Evolutionary conservation across 2,888 invertebrate genomes (phyloP).

Genomic region (Myopa tessellatipennis): DNA sequence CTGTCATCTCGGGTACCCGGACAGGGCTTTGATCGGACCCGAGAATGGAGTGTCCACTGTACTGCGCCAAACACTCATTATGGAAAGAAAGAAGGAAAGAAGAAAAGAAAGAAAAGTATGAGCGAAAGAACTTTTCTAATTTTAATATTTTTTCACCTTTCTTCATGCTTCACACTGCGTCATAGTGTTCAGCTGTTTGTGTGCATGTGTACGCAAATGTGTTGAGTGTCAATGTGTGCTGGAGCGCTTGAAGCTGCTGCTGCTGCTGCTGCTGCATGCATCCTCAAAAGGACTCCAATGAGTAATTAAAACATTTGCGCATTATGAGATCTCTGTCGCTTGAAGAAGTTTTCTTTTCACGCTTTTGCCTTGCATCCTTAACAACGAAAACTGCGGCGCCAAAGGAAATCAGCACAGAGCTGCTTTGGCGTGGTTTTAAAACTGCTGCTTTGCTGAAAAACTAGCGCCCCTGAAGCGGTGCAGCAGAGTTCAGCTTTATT

Average conservation of each 20-base stretch:
- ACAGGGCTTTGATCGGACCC: no score
- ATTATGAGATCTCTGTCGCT: slow-evolving; percentile 49
- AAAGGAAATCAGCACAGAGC: slow-evolving; percentile 14
- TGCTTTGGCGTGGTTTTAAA: slow-evolving; percentile 21
- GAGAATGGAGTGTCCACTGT: slow-evolving; percentile 22
- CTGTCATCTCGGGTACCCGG: no score
- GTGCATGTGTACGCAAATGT: slow-evolving; percentile 19
- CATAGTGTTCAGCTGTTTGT: slow-evolving; percentile 23
- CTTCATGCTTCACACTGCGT: slow-evolving; percentile 19
- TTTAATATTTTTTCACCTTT: slow-evolving; percentile 26
- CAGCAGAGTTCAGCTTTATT: slow-evolving; percentile 31
- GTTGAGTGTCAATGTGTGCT: slow-evolving; percentile 31
- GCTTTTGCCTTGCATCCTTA: slow-evolving; percentile 32
- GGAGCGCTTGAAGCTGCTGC: slow-evolving; percentile 36
- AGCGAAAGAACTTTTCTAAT: slow-evolving; percentile 34
- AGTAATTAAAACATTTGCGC: slow-evolving; percentile 65
- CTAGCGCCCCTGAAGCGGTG: slow-evolving; percentile 26
- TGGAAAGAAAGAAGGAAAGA: background rate
- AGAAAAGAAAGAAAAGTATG: background rate
- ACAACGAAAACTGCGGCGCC: slow-evolving; percentile 33
- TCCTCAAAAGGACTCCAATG: slow-evolving; percentile 54
- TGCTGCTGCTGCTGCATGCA: slow-evolving; percentile 35
- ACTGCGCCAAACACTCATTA: slow-evolving; percentile 25
- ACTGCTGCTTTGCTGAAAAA: slow-evolving; percentile 18
- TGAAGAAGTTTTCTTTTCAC: slow-evolving; percentile 46